phyloP scores from a whole-genome alignment of 2,113 vertebrate species.

The Ibidorhyncha struthersii region DNA sequence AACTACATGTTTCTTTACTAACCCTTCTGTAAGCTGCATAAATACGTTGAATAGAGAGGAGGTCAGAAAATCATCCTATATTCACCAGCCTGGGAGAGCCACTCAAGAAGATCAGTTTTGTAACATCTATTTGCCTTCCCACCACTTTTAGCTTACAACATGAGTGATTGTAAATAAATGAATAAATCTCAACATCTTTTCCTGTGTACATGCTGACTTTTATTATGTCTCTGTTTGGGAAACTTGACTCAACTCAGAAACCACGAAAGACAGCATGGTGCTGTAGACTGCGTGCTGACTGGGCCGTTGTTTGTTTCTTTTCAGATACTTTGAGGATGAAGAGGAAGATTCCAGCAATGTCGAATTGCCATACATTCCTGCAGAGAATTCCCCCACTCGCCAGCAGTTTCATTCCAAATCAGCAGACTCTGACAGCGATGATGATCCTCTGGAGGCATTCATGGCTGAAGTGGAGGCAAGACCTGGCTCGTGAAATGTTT shows the following conservation, averaged over 20 bases:
- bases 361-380: constrained; percentile 96
- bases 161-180: not conserved
- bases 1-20: not conserved
- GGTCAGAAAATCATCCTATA: not conserved
- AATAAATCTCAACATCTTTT: not conserved
- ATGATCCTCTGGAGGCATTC: constrained; percentile 96
- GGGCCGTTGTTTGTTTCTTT: not conserved
- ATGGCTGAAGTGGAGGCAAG: constrained; percentile 98
- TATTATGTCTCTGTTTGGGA: not conserved
- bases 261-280: not conserved
- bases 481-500: not conserved
- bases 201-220: not conserved
- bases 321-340: constrained; percentile 97
- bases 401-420: constrained; percentile 89
- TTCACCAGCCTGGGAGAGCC: not conserved
- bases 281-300: not conserved
- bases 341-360: constrained; percentile 92
- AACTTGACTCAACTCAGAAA: not conserved
- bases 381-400: constrained; percentile 96
- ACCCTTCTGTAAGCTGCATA: not conserved
- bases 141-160: not conserved
- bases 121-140: not conserved
- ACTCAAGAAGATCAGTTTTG: not conserved
- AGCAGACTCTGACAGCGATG: constrained; percentile 92
- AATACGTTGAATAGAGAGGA: not conserved